A percentile compares a stretch with the other conserved stretches of the same genome.
Conservation (phyloP, 2,888 invertebrate genomes). For the Callinectes sapidus region DNA sequence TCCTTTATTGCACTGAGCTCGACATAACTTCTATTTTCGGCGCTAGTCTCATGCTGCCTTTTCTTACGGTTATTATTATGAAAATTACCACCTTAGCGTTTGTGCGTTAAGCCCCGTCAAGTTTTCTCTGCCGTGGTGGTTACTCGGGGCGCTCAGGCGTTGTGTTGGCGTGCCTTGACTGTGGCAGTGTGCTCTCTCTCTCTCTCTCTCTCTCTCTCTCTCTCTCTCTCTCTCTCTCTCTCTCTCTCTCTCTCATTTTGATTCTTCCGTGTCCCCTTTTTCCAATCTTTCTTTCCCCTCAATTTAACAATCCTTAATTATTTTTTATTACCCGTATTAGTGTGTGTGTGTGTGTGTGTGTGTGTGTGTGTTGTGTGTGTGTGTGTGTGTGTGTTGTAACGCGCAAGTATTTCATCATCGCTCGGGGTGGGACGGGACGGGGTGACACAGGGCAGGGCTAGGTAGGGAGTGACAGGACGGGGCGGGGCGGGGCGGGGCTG, state of each 20-base stretch:
- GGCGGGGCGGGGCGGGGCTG: neutral
- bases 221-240: too few species aligned
- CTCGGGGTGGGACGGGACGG: too few species aligned
- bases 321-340: neutral
- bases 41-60: neutral
- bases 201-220: too few species aligned
- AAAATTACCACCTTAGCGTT: neutral
- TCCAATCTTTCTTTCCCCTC: too few species aligned
- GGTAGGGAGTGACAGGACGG: neutral
- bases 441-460: neutral
- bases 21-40: neutral
- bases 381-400: neutral
- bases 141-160: neutral
- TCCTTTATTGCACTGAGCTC: conserved; percentile 14
- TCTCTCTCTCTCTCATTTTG: too few species aligned
- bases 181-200: neutral
- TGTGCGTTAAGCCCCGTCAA: neutral
- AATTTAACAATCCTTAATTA: too few species aligned
- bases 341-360: conserved; percentile 9
- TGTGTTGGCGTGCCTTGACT: neutral
- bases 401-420: neutral
- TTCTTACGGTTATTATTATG: neutral
- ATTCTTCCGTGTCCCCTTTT: too few species aligned
- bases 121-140: neutral
- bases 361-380: conserved; percentile 2